Evolutionary conservation across 2,113 vertebrate species (phyloP).

Genomic region (Marmota flaviventris): DNA sequence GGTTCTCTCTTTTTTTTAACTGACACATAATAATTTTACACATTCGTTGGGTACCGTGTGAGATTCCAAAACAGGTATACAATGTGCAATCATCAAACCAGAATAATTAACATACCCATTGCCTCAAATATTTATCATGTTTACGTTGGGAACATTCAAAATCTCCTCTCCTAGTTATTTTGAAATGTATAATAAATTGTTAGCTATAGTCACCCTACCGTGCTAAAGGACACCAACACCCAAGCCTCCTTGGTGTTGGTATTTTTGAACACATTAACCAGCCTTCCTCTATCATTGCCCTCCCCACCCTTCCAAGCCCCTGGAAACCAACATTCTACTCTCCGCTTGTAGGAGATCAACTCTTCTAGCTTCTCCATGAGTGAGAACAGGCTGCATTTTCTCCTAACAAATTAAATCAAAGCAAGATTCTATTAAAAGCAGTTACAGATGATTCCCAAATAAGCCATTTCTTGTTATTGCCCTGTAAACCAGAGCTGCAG

Average conservation of each 20-base stretch:
- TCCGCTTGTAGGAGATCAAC: neutral
- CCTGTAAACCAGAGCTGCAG: neutral
- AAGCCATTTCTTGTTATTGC: slow-evolving; percentile 24
- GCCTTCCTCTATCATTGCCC: neutral
- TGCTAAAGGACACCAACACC: neutral
- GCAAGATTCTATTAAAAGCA: slow-evolving; percentile 45
- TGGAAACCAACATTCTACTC: neutral
- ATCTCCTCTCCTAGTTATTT: neutral
- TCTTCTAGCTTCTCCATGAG: neutral
- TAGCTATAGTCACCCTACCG: neutral
- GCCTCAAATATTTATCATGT: neutral
- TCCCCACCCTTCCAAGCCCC: neutral
- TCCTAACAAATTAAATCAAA: slow-evolving; percentile 48
- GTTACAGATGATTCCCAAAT: slow-evolving; percentile 26
- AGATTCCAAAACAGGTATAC: neutral
- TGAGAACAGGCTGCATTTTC: neutral
- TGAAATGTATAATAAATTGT: neutral
- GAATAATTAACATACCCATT: neutral
- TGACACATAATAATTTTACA: neutral
- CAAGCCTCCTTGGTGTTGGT: neutral
- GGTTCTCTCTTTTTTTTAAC: neutral
- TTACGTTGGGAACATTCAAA: neutral
- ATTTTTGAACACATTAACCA: neutral
- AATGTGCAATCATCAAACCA: neutral
- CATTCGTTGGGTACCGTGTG: neutral